Conservation (phyloP, 1,140 invertebrate species). For the Cephus cinctus region DNA sequence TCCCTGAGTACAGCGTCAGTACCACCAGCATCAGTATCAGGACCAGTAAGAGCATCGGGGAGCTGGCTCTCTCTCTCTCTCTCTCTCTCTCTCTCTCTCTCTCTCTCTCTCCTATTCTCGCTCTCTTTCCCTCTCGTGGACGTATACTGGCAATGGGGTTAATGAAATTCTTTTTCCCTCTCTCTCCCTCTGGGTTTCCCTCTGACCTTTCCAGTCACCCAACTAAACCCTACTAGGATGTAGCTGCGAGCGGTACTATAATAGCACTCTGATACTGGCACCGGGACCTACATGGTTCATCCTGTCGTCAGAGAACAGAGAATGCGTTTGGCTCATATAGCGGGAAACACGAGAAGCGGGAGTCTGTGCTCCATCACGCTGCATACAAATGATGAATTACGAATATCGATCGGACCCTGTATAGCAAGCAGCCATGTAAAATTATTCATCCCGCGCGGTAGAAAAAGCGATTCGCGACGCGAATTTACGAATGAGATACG, state of each 20-base stretch:
- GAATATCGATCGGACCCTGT: conserved; percentile 52
- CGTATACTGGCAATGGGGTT: conserved; percentile 17
- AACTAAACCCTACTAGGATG: too few relatives aligned
- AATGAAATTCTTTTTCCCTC: conserved; percentile 34
- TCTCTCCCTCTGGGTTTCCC: too few relatives aligned
- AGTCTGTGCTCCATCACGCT: conserved; percentile 37
- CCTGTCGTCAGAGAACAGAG: too few relatives aligned
- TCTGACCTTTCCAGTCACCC: too few relatives aligned
- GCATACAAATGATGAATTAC: conserved; percentile 58
- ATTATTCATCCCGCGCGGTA: conserved; percentile 37
- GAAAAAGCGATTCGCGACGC: conserved; percentile 27
- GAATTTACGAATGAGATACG: conserved; percentile 42
- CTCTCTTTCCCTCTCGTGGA: conserved; percentile 1
- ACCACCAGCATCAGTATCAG: too few relatives aligned
- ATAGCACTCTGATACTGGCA: too few relatives aligned
- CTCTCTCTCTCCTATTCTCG: neutral
- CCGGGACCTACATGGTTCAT: too few relatives aligned
- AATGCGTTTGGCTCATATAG: too few relatives aligned
- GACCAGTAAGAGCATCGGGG: too few relatives aligned
- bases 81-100: neutral
- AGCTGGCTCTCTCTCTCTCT: conserved; percentile 6
- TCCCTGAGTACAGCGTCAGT: neutral
- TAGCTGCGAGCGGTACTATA: too few relatives aligned
- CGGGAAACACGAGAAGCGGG: neutral
- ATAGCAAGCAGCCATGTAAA: conserved; percentile 26